These are phyloP conservation scores for Seriola aureovittata DNA, from an alignment of 2,113 vertebrate genomes.

Conservation along the genomic window DNA sequence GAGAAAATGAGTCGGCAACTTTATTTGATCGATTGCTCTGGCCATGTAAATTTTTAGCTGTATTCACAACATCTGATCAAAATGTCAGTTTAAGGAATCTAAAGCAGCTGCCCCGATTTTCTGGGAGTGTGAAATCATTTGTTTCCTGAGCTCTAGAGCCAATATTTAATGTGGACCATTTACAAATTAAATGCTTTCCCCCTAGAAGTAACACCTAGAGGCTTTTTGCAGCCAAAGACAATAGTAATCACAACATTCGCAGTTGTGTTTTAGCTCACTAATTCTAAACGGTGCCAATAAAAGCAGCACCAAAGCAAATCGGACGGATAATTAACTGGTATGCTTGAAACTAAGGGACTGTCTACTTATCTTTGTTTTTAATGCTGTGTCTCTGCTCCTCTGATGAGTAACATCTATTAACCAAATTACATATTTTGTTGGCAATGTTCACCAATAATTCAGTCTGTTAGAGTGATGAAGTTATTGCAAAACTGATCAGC, in stretches of 20 bases:
- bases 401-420: background rate
- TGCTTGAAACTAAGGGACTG: background rate
- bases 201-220: background rate
- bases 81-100: background rate
- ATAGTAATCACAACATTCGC: background rate
- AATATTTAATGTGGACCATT: background rate
- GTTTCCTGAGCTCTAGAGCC: background rate
- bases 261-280: background rate
- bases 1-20: slow-evolving; percentile 28
- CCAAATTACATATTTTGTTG: background rate
- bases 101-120: background rate
- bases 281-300: background rate
- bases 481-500: background rate
- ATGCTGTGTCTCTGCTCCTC: background rate
- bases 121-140: background rate
- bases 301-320: background rate
- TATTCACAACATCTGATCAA: background rate
- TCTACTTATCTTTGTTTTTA: background rate
- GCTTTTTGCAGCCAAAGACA: background rate
- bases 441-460: background rate
- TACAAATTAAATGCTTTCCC: background rate
- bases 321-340: background rate
- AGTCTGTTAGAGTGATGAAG: background rate
- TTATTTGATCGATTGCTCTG: slow-evolving; percentile 8
- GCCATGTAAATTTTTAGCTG: background rate